Evolutionary conservation across 1,140 invertebrate species (phyloP), one percentile per base, ranked within the genome.

Genomic region (Tetramorium parvispinum): DNA sequence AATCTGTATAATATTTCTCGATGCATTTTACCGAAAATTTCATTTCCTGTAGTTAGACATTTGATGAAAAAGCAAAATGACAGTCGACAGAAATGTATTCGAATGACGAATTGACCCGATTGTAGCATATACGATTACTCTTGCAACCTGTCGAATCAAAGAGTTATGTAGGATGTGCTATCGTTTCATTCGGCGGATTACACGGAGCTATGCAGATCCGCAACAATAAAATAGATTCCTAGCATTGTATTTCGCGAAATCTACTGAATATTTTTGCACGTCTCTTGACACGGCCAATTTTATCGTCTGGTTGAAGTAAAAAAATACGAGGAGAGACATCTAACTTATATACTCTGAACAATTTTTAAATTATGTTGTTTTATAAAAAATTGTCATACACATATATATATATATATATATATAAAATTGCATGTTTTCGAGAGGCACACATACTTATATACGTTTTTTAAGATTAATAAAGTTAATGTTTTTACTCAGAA

Each of bases 181-280:
- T 46, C 55, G 79, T 83, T 83, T 75, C 55, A 83, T 75, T 75
- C 68, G 55, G 75, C 18, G 79, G 66, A 75, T 81, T 81, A 81
- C 53, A 75, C 18, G 32, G 13, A 40, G 40, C 24, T 27, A 83
- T 61, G 32, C 27, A 83, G 43, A 59, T 37, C n/a, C 13, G 65
- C 18, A 68, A 49, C 65, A 68, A 68, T 55, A 71, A 21, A 83
- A 73, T 49, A 75, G 68, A 73, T 75, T 59, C 24, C 40, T 57
- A 57, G 24, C 27, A 43, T 73, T 55, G 24, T 57, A 43, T 57
- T 53, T 32, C 18, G 43, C 7, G 68, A 51, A 43, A 75, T 83
- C 55, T 49, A 83, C 43, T 43, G 24, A 43, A 59, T 83, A 61
- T 70, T 43, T 68, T 68, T 68, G 21, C 16, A 68, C 21, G 16